Base-by-base conservation (phyloP, 1,140 invertebrate genomes). In the Drosophila leontia region DNA sequence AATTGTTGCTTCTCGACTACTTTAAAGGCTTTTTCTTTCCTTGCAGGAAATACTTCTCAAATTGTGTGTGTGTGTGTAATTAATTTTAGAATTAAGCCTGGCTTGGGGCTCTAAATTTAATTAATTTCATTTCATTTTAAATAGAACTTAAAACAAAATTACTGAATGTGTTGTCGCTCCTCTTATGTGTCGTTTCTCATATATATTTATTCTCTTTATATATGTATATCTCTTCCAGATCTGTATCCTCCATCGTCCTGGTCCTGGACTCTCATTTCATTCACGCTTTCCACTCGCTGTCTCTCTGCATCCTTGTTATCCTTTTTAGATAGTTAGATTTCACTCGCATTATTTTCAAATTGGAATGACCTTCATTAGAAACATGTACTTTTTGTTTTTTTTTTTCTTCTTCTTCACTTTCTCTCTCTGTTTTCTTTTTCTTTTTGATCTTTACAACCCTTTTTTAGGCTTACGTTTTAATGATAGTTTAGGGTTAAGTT, bases 291-390 rank as follows among this genome's bases (percentile, higher is more conserved):
- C 68, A 70, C 45, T 78, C 80, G 56, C 63, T 68, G 50, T 60
- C 63, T 41, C 57, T 59, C 69, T 34, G n/a, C 65, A 39, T 65
- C 55, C 41, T 39, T n/a, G 7, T 23, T 55, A 55, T 75, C 75
- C 19, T 29, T 61, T 75, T 68, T 75, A 42, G 67, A 77, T 78
- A 71, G 70, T 90, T 90, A 69, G 75, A 79, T 85, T 91, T 88
- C 81, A 91, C 85, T 88, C 80, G 80, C 84, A 76, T 80, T 88
- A 88, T 90, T 88, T 80, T 90, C 85, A 90, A 82, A 90, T 90
- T 90, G 85, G 85, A 90, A 90, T 90, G 85, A 90, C 85, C 85
- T 90, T 90, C 83, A 90, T 90, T 90, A 90, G 85, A 90, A 90
- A 90, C 85, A 85, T 90, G 85, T 90, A 90, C 85, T 88, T 88